phyloP scores from a whole-genome alignment of 1,140 invertebrate species.

The Panulirus ornatus region DNA sequence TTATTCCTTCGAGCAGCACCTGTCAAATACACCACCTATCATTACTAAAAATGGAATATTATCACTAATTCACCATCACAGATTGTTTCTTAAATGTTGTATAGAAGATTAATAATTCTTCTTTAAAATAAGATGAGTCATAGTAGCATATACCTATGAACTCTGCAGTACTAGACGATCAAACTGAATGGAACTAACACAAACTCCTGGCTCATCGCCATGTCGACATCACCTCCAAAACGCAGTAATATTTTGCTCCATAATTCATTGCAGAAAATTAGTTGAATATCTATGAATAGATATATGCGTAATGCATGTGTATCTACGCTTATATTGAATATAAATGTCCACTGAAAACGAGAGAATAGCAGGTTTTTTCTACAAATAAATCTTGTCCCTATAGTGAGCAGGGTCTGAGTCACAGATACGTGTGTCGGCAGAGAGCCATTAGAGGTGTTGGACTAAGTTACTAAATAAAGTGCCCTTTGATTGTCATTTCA shows the following conservation, averaged over 20 bases:
- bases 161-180: slow-evolving; percentile 1
- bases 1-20: slow-evolving; percentile 37
- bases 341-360: neutral
- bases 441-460: neutral
- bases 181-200: slow-evolving; percentile 61
- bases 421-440: neutral
- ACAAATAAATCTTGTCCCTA: slow-evolving; percentile 48
- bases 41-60: slow-evolving; percentile 47
- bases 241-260: slow-evolving; percentile 39
- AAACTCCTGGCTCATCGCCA: slow-evolving; percentile 67
- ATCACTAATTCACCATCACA: neutral
- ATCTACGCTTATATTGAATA: neutral
- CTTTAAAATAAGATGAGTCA: neutral
- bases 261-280: neutral
- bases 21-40: slow-evolving; percentile 46
- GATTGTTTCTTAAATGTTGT: neutral
- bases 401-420: neutral
- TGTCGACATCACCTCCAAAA: slow-evolving; percentile 26
- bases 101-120: slow-evolving; percentile 51
- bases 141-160: neutral
- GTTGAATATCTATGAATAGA: neutral
- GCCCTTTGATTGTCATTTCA: neutral
- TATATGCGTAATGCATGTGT: slow-evolving; percentile 2
- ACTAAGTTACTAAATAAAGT: slow-evolving; percentile 39
- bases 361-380: neutral